Evolutionary conservation across 2,797 vertebrate species (phyloP).

Genomic region (Epinephelus malabaricus): DNA sequence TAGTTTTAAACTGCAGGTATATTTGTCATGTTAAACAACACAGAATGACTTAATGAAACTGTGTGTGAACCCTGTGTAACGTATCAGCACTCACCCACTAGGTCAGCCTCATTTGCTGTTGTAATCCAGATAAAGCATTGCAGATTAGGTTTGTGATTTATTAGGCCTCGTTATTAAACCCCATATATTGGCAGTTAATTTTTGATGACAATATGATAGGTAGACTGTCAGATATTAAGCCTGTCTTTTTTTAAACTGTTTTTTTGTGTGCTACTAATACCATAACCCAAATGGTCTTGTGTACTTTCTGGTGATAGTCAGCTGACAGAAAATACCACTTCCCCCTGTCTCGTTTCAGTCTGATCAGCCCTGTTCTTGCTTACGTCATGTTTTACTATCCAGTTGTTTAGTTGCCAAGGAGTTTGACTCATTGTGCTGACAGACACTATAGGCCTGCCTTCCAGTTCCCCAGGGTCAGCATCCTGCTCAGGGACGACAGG

Average conservation of each 20-base stretch:
- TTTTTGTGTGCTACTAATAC: background rate
- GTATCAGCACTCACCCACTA: background rate
- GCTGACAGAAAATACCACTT: conserved; percentile 61
- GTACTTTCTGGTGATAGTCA: conserved; percentile 59
- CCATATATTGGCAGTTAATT: background rate
- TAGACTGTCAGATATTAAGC: background rate
- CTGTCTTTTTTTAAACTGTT: background rate
- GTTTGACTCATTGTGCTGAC: background rate
- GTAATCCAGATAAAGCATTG: background rate
- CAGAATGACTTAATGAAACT: too few relatives aligned
- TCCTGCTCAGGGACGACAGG: background rate
- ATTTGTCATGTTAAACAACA: background rate
- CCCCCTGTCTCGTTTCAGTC: conserved; percentile 16
- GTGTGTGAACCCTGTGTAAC: background rate
- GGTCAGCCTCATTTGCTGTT: background rate
- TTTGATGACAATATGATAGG: background rate
- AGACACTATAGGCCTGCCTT: background rate
- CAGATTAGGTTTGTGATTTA: background rate
- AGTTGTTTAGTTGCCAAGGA: background rate
- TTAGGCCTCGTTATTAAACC: background rate
- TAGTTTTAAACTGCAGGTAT: background rate
- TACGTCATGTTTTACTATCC: conserved; percentile 1
- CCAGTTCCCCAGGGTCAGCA: background rate
- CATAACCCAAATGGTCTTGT: background rate
- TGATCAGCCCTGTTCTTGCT: conserved; percentile 48